Base-by-base conservation (phyloP, 2,888 invertebrate genomes). In the Acheta domesticus region DNA sequence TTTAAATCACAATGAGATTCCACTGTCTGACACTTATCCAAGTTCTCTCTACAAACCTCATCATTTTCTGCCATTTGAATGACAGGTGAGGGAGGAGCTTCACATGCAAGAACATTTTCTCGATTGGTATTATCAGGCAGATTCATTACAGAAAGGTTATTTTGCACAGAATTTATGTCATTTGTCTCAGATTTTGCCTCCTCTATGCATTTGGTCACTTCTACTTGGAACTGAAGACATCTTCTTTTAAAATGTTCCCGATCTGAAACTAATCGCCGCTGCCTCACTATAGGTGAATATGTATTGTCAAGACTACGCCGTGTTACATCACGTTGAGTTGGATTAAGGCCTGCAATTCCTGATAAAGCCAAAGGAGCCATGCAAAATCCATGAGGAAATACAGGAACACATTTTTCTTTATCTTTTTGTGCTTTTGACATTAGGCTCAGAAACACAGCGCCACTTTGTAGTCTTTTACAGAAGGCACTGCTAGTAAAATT, bases 361-460 rank as follows among this genome's bases (percentile, higher is more conserved):
- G 80, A 80, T 16, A 81, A 75, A 12, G 81, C 77, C 21, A 81
- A 75, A 14, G 81, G 80, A 79, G 80, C 80, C 14, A 36, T 36
- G n/a, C 80, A 77, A 12, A 81, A 16, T 4, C 79, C 80, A 23
- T 80, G 48, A 8, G 80, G 81, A 76, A 81, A 81, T 12, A 80
- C 76, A 16, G 81, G 81, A 5, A 81, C 81, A 79, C 81, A 81
- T 76, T 81, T 81, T 48, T 81, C 81, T n/a, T 49, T 77, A n/a
- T 80, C 75, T 19, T n/a, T 14, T 19, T 48, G 36, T 4, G 62
- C 77, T 12, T 75, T 49, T n/a, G 80, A 78, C 79, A 81, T 80
- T 2, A 81, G 74, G 19, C 77, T 49, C n/a, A 80, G 78, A 77
- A 81, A 81, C 14, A 81, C 81, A 2, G 81, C 80, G 48, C 79